Base-by-base conservation (phyloP, 2,888 invertebrate species). In the Lepidochitona cinerea region DNA sequence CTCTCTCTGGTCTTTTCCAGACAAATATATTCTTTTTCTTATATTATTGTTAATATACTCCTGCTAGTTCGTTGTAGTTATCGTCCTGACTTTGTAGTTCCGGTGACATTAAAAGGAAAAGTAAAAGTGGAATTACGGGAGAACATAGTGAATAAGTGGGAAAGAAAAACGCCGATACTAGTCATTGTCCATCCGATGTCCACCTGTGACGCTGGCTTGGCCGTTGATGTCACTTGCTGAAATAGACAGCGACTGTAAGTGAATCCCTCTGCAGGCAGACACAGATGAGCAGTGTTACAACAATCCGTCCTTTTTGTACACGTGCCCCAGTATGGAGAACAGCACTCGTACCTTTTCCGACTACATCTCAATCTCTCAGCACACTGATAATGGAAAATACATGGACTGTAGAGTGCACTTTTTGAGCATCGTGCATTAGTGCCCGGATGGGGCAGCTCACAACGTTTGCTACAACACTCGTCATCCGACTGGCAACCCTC, bases 251-350 rank as follows among this genome's bases (percentile, higher is more conserved):
- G 74, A 32, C 84, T 80, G 74, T 85, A 86, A 23, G 75, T 78
- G 74, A 83, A 85, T 18, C 85, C 85, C 0, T 78, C 75, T 18
- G 81, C 83, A 7, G 78, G 71, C 6, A 80, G 70, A 65, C 86
- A 86, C 7, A 82, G 76, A 59, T 84, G 82, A 2, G 71, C 68
- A 1, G 66, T 12, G 49, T 85, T 81, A 74, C 86, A 86, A 72
- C 86, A 86, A 70, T 86, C 84, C 0, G 68, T 68, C 12, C 41
- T 23, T 3, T 82, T 69, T 12, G 74, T 76, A 71, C 86, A 86
- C 9, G 81, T 80, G n/a, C 81, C 82, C 86, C 86, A 85, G 68
- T 79, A 85, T 1, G 85, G 84, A 0, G 85, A 79, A 68, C 85
- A 86, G 76, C 86, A 86, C 49, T 75, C 79, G 71, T 80, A 83